Evolutionary conservation across 1,140 invertebrate genomes (phyloP).

Genomic region (Scaptomyza graminum): DNA sequence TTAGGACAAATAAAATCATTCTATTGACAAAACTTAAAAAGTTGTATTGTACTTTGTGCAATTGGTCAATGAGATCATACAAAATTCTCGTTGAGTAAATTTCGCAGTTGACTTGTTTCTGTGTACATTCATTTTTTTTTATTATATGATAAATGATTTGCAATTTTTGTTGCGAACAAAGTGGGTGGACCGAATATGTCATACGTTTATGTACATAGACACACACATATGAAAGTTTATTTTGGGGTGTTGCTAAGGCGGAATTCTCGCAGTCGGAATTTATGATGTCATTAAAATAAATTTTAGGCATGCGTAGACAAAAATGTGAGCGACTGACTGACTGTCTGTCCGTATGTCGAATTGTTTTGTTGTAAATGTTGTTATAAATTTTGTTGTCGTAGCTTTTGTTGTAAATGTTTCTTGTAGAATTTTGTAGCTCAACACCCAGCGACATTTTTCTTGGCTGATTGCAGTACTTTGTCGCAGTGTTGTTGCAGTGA

Average conservation of each 20-base stretch:
- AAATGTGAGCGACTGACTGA: conserved; percentile 31
- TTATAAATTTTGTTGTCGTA: conserved; percentile 14
- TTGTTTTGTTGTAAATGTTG: conserved; percentile 21
- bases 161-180: conserved; percentile 39
- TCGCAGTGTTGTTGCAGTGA: conserved; percentile 46
- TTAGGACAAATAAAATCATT: not conserved
- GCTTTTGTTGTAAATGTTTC: conserved; percentile 28
- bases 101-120: not conserved
- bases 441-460: conserved; percentile 59
- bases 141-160: conserved; percentile 68
- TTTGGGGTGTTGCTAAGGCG: conserved; percentile 27
- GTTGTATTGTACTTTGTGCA: not conserved
- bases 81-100: not conserved
- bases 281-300: conserved; percentile 81
- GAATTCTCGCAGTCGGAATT: conserved; percentile 62
- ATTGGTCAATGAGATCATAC: not conserved
- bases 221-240: conserved; percentile 26
- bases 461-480: conserved; percentile 72
- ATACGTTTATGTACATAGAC: conserved; percentile 44
- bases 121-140: conserved; percentile 32
- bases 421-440: conserved; percentile 21
- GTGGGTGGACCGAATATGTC: conserved; percentile 46
- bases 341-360: conserved; percentile 35
- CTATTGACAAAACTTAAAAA: not conserved
- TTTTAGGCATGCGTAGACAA: conserved; percentile 75